A percentile compares a stretch with the other conserved stretches of the same genome.
These are phyloP conservation scores for Drosophila tropicalis DNA, from an alignment of 1,140 invertebrate genomes.

Conservation along the genomic window DNA sequence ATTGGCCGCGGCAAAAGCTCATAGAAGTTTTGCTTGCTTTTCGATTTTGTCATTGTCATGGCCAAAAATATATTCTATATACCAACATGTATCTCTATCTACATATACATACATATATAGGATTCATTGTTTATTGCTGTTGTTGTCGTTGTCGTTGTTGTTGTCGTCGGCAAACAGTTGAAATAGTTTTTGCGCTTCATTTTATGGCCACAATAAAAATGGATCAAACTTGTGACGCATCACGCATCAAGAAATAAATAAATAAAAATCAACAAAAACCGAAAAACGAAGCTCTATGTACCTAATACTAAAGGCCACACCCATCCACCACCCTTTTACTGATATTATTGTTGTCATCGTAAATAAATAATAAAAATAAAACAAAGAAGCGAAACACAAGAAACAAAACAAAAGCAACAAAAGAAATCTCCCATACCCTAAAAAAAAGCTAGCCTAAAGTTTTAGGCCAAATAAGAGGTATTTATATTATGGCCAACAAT, in stretches of 20 bases:
- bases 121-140: slow-evolving; percentile 16
- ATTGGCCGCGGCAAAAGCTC: slow-evolving; percentile 18
- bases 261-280: slow-evolving; percentile 23
- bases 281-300: slow-evolving; percentile 26
- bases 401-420: not conserved
- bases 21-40: slow-evolving; percentile 38
- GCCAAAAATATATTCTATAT: slow-evolving; percentile 38
- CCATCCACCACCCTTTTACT: not conserved
- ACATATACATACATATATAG: not conserved
- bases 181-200: slow-evolving; percentile 45
- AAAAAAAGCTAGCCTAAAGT: not conserved
- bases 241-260: slow-evolving; percentile 29
- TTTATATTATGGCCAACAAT: too few species aligned
- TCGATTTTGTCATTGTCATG: slow-evolving; percentile 49
- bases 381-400: slow-evolving; percentile 12
- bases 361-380: slow-evolving; percentile 59
- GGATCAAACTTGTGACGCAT: slow-evolving; percentile 68
- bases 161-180: slow-evolving; percentile 45
- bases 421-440: not conserved
- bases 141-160: not conserved
- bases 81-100: not conserved
- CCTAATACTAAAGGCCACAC: slow-evolving; percentile 22
- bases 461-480: not conserved
- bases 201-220: slow-evolving; percentile 55
- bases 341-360: slow-evolving; percentile 56